Percentiles rank a stretch among this genome's conserved stretches.
Evolutionary conservation across 2,797 vertebrate genomes (phyloP).

Genomic region (Eulemur mongoz): DNA sequence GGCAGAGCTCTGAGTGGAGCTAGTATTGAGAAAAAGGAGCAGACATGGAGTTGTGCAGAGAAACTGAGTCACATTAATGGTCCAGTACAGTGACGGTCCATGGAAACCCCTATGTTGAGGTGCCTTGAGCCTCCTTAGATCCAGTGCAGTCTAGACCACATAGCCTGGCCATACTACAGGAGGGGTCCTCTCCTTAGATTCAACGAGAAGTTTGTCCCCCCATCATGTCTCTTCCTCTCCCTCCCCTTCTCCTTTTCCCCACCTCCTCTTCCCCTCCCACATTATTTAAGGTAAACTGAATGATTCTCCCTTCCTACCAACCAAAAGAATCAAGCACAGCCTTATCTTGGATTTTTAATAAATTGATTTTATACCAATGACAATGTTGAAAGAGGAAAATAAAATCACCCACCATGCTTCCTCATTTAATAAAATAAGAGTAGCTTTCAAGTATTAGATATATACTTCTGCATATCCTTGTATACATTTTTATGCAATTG

Average conservation of each 20-base stretch:
- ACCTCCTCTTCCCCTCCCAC: neutral
- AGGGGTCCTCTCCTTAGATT: neutral
- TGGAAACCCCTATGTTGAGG: neutral
- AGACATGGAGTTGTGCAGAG: neutral
- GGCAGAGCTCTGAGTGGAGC: neutral
- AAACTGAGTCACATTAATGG: neutral
- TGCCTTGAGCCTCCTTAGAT: neutral
- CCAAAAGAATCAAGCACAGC: neutral
- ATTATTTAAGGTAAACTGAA: neutral
- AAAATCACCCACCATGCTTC: neutral
- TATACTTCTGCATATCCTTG: neutral
- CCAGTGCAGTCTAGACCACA: neutral
- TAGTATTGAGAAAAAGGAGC: neutral
- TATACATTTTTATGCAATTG: neutral
- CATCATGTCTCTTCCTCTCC: neutral
- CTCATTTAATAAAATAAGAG: neutral
- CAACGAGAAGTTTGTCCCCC: neutral
- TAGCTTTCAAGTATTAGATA: neutral
- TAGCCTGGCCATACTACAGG: no score
- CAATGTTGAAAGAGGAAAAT: constrained; percentile 18
- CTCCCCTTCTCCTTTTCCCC: neutral
- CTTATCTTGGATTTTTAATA: constrained; percentile 13
- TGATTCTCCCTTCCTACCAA: neutral
- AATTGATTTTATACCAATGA: neutral
- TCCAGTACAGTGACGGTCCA: rapidly evolving